phyloP scores from a whole-genome alignment of 2,888 invertebrate genomes.

The Chirona hameri region DNA sequence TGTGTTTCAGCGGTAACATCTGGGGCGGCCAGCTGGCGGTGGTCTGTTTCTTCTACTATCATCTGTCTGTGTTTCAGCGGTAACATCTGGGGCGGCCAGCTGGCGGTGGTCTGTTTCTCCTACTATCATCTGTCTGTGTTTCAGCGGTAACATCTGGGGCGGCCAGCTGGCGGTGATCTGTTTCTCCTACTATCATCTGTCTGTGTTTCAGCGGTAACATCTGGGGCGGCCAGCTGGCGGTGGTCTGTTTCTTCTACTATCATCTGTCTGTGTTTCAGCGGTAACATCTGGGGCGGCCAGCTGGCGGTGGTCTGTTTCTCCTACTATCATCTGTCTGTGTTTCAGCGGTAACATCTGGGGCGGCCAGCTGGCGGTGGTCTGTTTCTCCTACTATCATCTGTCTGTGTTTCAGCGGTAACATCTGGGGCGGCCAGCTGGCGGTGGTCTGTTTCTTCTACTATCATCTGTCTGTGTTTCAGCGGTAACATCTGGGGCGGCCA shows the following conservation, averaged over 20 bases:
- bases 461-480: too few species aligned
- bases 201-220: too few species aligned
- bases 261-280: too few species aligned
- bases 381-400: too few species aligned
- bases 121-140: too few species aligned
- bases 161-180: slow-evolving; percentile 66
- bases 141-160: slow-evolving; percentile 67
- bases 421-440: slow-evolving; percentile 69
- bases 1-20: too few species aligned
- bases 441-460: slow-evolving; percentile 69
- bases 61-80: too few species aligned
- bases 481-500: slow-evolving; percentile 69
- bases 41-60: slow-evolving; percentile 68
- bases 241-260: slow-evolving; percentile 69
- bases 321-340: too few species aligned
- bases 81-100: slow-evolving; percentile 66
- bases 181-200: too few species aligned
- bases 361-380: slow-evolving; percentile 64
- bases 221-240: slow-evolving; percentile 68
- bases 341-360: slow-evolving; percentile 68
- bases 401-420: too few species aligned
- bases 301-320: slow-evolving; percentile 68
- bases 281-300: slow-evolving; percentile 67
- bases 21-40: slow-evolving; percentile 70
- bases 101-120: slow-evolving; percentile 68